Conservation (phyloP, 2,888 invertebrate genomes). For the Octonoba sinensis region DNA sequence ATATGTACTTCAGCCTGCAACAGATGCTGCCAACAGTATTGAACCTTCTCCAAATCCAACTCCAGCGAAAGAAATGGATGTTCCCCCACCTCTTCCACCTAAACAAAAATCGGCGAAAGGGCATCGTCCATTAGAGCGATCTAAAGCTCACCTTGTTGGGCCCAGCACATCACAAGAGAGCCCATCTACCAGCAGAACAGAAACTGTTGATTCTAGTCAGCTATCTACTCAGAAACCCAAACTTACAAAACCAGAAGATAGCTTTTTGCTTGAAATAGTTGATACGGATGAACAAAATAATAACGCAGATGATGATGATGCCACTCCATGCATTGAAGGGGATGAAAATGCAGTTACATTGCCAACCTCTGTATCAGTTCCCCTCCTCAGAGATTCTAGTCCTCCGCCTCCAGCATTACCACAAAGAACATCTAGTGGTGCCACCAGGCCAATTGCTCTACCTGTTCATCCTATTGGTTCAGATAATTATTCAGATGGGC, state of each 20-base stretch:
- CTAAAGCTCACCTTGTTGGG: slow-evolving; percentile 73
- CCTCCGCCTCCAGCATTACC: slow-evolving; percentile 63
- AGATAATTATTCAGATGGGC: slow-evolving; percentile 29
- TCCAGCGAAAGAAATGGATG: slow-evolving; percentile 56
- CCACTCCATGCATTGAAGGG: slow-evolving; percentile 34
- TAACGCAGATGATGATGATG: slow-evolving; percentile 39
- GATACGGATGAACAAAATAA: slow-evolving; percentile 66
- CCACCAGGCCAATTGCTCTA: slow-evolving; percentile 49
- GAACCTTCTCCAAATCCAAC: slow-evolving; percentile 44
- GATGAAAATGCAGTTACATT: slow-evolving; percentile 19
- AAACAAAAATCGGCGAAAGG: slow-evolving; percentile 72
- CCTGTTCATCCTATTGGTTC: slow-evolving; percentile 39
- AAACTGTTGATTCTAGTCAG: slow-evolving; percentile 41
- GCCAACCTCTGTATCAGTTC: slow-evolving; percentile 44
- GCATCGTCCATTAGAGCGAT: slow-evolving; percentile 84
- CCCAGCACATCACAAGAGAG: slow-evolving; percentile 46
- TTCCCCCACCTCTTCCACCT: slow-evolving; percentile 79
- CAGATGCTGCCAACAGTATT: slow-evolving; percentile 23
- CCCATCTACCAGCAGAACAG: slow-evolving; percentile 21
- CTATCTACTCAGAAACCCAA: slow-evolving; percentile 30
- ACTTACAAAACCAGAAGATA: slow-evolving; percentile 65
- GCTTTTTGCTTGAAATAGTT: slow-evolving; percentile 66
- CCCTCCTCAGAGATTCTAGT: slow-evolving; percentile 46
- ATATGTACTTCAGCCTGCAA: slow-evolving; percentile 63
- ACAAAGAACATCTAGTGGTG: slow-evolving; percentile 60